Evolutionary conservation across 2,888 invertebrate species (phyloP).

Genomic region (Ischnura elegans): DNA sequence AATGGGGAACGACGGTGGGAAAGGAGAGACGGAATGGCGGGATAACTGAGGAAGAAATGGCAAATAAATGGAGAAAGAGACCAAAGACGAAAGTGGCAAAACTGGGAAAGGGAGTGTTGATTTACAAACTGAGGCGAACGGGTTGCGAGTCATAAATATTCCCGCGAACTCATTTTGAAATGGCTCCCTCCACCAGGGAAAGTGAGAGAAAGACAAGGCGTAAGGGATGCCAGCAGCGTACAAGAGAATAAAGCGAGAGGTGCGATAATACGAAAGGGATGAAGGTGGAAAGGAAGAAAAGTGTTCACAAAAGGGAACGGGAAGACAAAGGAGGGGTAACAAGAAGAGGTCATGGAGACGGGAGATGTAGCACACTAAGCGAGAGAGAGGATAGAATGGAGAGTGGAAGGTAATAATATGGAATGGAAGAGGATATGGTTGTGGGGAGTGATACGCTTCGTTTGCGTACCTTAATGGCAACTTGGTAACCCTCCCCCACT

Average conservation of each 20-base stretch:
- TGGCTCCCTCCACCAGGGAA: background rate
- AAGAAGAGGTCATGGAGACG: background rate
- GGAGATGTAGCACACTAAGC: background rate
- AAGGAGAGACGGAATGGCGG: background rate
- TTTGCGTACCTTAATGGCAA: background rate
- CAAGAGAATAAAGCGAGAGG: background rate
- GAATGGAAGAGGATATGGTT: background rate
- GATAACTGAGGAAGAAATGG: background rate
- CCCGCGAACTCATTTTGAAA: slow-evolving; percentile 13
- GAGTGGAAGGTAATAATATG: background rate
- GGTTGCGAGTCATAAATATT: slow-evolving; percentile 27
- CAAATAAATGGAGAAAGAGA: background rate
- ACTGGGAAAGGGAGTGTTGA: background rate
- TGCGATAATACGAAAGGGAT: background rate
- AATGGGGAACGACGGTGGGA: background rate
- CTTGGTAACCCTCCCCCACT: background rate
- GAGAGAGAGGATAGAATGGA: background rate
- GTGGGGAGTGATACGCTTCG: background rate
- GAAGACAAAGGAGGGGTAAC: background rate
- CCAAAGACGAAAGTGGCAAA: background rate
- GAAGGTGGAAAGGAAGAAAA: background rate
- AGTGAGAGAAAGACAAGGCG: background rate
- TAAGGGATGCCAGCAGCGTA: background rate
- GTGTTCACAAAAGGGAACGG: no score
- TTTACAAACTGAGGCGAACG: background rate